Conservation (phyloP, 2,888 invertebrate species). For the Pammene aurita region DNA sequence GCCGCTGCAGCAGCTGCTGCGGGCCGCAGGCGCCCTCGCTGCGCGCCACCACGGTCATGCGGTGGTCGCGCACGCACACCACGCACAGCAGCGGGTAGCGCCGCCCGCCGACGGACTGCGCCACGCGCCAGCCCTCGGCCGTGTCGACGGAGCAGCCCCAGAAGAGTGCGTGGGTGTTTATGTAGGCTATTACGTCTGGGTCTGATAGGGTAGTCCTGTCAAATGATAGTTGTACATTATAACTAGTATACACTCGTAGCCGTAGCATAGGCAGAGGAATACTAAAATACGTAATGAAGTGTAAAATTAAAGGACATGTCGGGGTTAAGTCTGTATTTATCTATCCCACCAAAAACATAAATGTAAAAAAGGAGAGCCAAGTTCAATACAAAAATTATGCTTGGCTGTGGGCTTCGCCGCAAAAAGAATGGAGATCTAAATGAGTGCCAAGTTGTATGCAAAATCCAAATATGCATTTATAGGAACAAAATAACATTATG, state of each 20-base stretch:
- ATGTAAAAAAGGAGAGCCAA: no score
- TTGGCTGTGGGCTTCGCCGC: no score
- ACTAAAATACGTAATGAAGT: no score
- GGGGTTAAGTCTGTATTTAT: no score
- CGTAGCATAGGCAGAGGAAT: no score
- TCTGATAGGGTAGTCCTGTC: slow-evolving; percentile 87
- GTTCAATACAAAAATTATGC: no score
- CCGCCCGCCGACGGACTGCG: slow-evolving; percentile 92
- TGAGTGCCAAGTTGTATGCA: no score
- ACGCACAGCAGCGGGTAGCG: slow-evolving; percentile 94
- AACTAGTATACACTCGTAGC: background rate
- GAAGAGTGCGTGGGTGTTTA: slow-evolving; percentile 93
- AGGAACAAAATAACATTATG: no score
- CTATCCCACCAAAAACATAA: no score
- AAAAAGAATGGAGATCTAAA: no score
- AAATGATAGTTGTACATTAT: background rate
- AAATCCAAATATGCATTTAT: no score
- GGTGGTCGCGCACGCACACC: slow-evolving; percentile 93
- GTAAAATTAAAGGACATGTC: no score
- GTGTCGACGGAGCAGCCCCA: slow-evolving; percentile 96
- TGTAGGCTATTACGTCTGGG: slow-evolving; percentile 88
- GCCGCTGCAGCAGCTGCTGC: slow-evolving; percentile 86
- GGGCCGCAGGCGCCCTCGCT: slow-evolving; percentile 93
- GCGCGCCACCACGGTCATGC: slow-evolving; percentile 96
- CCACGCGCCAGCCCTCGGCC: slow-evolving; percentile 96